Evolutionary conservation across 2,888 invertebrate species (phyloP), one percentile per base, ranked within the genome.

Genomic region (Rhagonycha fulva): DNA sequence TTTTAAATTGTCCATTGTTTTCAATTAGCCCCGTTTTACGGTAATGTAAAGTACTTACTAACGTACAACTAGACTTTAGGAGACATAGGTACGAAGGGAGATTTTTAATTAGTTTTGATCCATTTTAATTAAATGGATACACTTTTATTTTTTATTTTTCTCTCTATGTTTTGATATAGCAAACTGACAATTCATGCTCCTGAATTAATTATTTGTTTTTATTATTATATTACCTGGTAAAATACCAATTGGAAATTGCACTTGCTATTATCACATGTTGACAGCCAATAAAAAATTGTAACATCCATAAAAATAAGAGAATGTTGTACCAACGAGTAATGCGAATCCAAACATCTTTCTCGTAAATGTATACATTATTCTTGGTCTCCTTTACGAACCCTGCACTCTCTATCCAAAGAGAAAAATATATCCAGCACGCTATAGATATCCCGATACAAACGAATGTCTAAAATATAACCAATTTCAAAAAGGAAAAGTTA

Each of bases 391-490:
- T 84, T 14, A 88, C 80, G 23, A 82, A 81, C 80, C 93, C 93
- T 2, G 92, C 89, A 81, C 91, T 92, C 84, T 92, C 91, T 78
- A 94, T 90, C 87, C 90, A 91, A 28, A 93, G 85, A 75, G 90
- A 88, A 71, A 92, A 90, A 61, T 78, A 78, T 70, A 92, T 85
- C 91, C 89, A 86, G 60, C 92, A 86, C 2, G 89, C 85, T 68
- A 91, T 78, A 82, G 91, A 79, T 7, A 82, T n/a, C 61, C 84
- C 88, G 70, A 92, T 90, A 24, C 74, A 74, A 30, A 60, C 14
- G 10, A 77, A 77, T 19, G 75, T 75, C 75, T 77, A 68, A 68
- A 72, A 77, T 23, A 30, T 19, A 71, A 32, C 3, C 7, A 14
- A 62, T 9, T 14, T 14, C 19, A 62, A 14, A 62, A 19, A 11